Conservation (phyloP, 2,797 vertebrate genomes). For the Sternotherus odoratus region DNA sequence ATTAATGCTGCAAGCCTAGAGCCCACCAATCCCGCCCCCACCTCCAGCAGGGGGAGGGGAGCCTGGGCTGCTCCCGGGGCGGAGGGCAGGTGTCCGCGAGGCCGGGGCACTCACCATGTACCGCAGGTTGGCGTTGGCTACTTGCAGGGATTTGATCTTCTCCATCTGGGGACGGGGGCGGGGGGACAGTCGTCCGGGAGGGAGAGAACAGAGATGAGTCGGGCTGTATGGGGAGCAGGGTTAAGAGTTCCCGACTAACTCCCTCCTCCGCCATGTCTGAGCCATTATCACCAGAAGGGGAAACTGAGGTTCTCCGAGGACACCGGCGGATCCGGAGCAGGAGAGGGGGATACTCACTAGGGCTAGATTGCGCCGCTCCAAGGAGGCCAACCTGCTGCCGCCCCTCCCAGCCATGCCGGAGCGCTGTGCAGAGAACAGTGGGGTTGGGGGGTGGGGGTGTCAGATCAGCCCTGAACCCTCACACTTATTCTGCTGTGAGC, state of each 20-base stretch:
- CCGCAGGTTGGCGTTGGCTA: neutral
- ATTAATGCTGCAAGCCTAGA: neutral
- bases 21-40: no score
- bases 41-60: neutral
- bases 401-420: neutral
- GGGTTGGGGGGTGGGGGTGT: neutral
- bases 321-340: neutral
- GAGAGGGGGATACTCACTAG: neutral
- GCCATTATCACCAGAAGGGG: neutral
- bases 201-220: neutral
- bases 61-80: neutral
- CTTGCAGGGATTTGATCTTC: neutral
- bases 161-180: no score
- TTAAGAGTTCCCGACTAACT: neutral
- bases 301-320: neutral
- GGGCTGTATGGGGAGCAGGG: neutral
- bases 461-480: neutral
- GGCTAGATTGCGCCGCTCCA: constrained; percentile 1
- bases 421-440: neutral
- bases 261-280: neutral
- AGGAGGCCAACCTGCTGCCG: neutral
- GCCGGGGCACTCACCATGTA: neutral
- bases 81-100: neutral
- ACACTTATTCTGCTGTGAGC: neutral
- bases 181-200: neutral